Evolutionary conservation across 2,113 vertebrate species (phyloP).

Genomic region (Sinocyclocheilus anshuiensis): DNA sequence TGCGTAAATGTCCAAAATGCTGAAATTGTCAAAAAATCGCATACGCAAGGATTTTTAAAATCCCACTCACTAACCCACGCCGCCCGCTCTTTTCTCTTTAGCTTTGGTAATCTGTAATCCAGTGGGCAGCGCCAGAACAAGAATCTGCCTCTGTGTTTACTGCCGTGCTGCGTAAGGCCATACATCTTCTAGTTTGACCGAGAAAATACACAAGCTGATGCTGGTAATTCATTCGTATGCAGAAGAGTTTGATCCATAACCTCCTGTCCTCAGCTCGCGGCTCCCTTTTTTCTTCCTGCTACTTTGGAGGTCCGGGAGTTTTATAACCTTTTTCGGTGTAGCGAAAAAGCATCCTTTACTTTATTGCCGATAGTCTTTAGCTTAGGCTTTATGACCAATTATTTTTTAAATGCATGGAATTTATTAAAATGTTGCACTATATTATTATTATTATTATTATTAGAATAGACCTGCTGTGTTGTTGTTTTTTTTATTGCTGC

Average conservation of each 20-base stretch:
- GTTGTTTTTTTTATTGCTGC: background rate
- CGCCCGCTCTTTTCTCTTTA: slow-evolving; percentile 75
- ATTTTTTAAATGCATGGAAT: background rate
- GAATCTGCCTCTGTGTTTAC: slow-evolving; percentile 85
- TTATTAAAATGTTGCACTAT: background rate
- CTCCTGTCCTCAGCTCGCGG: slow-evolving; percentile 69
- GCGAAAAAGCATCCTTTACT: background rate
- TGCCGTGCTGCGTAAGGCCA: slow-evolving; percentile 82
- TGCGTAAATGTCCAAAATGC: slow-evolving; percentile 87
- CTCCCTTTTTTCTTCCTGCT: slow-evolving; percentile 65
- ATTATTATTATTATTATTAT: background rate
- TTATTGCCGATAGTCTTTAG: background rate
- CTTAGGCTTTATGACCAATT: background rate
- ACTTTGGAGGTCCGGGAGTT: slow-evolving; percentile 11
- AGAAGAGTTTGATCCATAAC: slow-evolving; percentile 82
- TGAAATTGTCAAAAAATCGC: slow-evolving; percentile 82
- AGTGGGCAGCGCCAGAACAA: slow-evolving; percentile 79
- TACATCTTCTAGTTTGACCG: slow-evolving; percentile 87
- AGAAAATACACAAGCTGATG: slow-evolving; percentile 77
- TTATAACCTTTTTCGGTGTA: background rate
- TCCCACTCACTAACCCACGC: slow-evolving; percentile 88
- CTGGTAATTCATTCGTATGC: slow-evolving; percentile 79
- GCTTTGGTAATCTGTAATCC: slow-evolving; percentile 65
- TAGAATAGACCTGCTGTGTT: background rate
- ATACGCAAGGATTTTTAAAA: slow-evolving; percentile 79